Evolutionary conservation across 2,113 vertebrate genomes (phyloP).

Genomic region (Ailuropoda melanoleuca): DNA sequence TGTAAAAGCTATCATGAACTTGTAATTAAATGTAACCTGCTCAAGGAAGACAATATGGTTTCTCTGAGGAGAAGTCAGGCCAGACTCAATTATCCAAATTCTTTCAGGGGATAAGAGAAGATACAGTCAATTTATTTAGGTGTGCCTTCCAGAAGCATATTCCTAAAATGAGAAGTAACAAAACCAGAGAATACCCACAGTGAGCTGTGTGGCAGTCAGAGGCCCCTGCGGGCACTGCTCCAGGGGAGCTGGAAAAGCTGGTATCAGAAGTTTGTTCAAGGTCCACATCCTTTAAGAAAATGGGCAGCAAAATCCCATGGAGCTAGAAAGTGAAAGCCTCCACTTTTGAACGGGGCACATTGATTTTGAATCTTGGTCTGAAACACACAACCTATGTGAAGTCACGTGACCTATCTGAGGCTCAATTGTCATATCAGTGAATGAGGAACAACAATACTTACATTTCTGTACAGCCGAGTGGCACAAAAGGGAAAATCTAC

Average conservation of each 20-base stretch:
- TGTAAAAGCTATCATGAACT: neutral
- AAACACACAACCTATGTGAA: neutral
- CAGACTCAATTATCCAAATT: neutral
- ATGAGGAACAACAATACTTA: neutral
- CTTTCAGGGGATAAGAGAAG: neutral
- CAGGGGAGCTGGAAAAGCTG: neutral
- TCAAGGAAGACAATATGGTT: neutral
- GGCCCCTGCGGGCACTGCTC: neutral
- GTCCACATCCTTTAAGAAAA: neutral
- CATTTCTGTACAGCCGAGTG: neutral
- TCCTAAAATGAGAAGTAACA: neutral
- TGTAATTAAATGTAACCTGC: neutral
- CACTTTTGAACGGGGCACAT: neutral
- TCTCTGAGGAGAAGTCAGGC: neutral
- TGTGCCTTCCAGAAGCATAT: neutral
- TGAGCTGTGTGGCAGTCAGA: neutral
- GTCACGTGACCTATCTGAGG: neutral
- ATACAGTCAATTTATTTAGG: neutral
- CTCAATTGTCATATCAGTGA: neutral
- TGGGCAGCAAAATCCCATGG: neutral
- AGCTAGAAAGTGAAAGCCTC: neutral
- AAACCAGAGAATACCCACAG: neutral
- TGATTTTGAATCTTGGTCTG: constrained; percentile 13
- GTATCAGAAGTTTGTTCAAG: neutral
- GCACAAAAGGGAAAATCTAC: neutral